Evolutionary conservation across 2,888 invertebrate species (phyloP).

Genomic region (Esperia sulphurella): DNA sequence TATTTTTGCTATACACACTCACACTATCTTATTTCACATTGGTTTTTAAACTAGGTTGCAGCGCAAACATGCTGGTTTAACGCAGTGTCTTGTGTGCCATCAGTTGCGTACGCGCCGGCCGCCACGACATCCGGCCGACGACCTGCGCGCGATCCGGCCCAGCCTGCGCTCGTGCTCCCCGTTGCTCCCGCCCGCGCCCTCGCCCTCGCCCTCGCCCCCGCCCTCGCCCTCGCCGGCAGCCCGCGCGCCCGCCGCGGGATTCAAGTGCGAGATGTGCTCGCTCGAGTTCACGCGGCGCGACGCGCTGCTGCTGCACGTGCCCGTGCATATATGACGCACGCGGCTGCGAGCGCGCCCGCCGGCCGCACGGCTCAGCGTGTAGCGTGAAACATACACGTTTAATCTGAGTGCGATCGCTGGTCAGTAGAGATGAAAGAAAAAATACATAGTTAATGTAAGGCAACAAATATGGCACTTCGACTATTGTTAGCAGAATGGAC

Average conservation of each 20-base stretch:
- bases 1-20: too few relatives aligned
- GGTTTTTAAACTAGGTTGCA: too few relatives aligned
- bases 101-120: conserved; percentile 48
- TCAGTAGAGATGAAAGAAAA: too few relatives aligned
- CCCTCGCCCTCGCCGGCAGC: conserved; percentile 5
- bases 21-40: too few relatives aligned
- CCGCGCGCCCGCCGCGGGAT: conserved; percentile 55
- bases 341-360: conserved; percentile 4
- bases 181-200: conserved; percentile 12
- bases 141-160: conserved; percentile 53
- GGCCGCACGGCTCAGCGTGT: conserved; percentile 3
- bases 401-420: too few relatives aligned
- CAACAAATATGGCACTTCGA: too few relatives aligned
- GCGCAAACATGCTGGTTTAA: too few relatives aligned
- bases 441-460: too few relatives aligned
- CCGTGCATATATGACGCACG: conserved; percentile 86
- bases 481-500: too few relatives aligned
- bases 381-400: background rate
- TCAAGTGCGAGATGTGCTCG: conserved; percentile 91
- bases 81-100: background rate
- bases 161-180: conserved; percentile 18
- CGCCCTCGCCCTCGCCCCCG: conserved; percentile 15
- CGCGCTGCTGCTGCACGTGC: conserved; percentile 86
- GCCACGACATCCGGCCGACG: conserved; percentile 63
- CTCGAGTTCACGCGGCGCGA: conserved; percentile 86